phyloP scores from a whole-genome alignment of 2,797 vertebrate genomes.

The Trematomus bernacchii region DNA sequence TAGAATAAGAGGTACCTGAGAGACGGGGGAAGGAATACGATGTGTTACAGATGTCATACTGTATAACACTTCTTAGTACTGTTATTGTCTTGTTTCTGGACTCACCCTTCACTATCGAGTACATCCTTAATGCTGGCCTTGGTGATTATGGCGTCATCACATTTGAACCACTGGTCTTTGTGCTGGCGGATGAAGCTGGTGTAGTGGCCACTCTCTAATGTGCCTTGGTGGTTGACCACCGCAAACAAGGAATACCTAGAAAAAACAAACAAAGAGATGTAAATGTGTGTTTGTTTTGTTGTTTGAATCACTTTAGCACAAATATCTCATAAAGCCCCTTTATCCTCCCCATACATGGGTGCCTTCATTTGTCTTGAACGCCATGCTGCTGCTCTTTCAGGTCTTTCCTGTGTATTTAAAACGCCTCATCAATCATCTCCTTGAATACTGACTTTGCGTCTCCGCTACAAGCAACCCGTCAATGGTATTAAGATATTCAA shows the following conservation, averaged over 20 bases:
- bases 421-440: not conserved
- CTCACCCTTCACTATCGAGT: slow-evolving; percentile 98
- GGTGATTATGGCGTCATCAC: slow-evolving; percentile 99
- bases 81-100: not conserved
- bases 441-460: not conserved
- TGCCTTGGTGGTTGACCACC: slow-evolving; percentile 99
- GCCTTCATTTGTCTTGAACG: not conserved
- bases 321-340: not conserved
- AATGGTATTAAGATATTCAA: slow-evolving; percentile 24
- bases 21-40: not conserved
- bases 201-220: slow-evolving; percentile 98
- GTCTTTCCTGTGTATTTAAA: not conserved
- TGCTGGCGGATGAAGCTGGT: slow-evolving; percentile 99
- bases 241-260: slow-evolving; percentile 99
- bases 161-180: slow-evolving; percentile 99
- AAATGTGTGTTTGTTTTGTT: not conserved
- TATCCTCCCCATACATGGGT: not conserved
- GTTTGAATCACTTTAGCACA: not conserved
- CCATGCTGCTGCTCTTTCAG: not conserved
- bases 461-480: slow-evolving; percentile 10
- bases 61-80: not conserved
- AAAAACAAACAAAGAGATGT: not conserved
- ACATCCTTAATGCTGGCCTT: slow-evolving; percentile 99
- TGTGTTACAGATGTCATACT: not conserved
- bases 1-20: slow-evolving; percentile 97